phyloP scores from a whole-genome alignment of 2,888 invertebrate genomes.

The Dicycla oo region DNA sequence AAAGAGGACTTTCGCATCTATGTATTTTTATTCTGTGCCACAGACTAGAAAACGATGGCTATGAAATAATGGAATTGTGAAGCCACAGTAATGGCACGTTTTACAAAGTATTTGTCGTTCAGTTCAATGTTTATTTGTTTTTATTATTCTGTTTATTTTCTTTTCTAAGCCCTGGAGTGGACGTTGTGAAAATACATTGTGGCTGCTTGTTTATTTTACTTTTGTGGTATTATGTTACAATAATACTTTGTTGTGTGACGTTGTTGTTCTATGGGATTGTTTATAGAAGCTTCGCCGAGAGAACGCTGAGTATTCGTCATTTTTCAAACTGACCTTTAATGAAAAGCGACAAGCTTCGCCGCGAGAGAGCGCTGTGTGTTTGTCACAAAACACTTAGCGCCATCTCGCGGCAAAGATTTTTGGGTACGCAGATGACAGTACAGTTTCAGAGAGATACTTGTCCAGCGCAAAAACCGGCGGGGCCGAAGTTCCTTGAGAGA shows the following conservation, averaged over 20 bases:
- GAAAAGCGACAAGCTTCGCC: neutral
- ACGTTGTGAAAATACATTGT: conserved; percentile 19
- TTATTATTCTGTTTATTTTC: conserved; percentile 38
- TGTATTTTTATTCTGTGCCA: conserved; percentile 11
- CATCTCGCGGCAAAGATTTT: neutral
- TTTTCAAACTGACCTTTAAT: neutral
- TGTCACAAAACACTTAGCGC: neutral
- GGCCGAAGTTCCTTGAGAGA: too few species aligned
- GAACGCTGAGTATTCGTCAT: neutral
- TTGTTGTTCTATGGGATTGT: neutral
- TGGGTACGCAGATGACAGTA: too few species aligned
- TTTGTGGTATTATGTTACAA: conserved; percentile 11
- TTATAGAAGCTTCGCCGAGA: neutral
- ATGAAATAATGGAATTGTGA: conserved; percentile 40
- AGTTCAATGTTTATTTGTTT: conserved; percentile 43
- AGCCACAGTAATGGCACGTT: conserved; percentile 16
- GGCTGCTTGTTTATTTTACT: conserved; percentile 4
- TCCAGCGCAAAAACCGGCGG: too few species aligned
- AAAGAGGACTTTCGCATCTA: neutral
- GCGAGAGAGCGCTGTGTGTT: too few species aligned
- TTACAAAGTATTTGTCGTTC: conserved; percentile 42
- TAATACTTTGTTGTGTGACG: neutral
- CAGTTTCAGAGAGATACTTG: too few species aligned
- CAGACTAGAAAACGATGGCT: conserved; percentile 5
- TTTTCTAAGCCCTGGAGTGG: conserved; percentile 21